Evolutionary conservation across 2,113 vertebrate genomes (phyloP), one percentile per base, ranked within the genome.

Genomic region (Collichthys lucidus): DNA sequence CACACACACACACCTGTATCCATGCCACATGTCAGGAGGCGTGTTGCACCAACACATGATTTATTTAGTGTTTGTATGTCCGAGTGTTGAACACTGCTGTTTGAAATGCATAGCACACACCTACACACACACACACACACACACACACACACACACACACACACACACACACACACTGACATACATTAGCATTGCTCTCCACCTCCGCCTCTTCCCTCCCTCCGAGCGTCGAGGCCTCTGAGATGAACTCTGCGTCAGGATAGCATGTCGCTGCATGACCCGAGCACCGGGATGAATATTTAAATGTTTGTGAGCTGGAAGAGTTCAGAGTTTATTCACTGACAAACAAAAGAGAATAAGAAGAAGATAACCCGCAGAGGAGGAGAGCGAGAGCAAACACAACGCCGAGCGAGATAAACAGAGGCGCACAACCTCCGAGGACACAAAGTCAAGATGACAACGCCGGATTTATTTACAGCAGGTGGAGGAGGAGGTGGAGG

Each of bases 311-410:
- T 1, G 22, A 55, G 77, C 73, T 82, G 71, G 71, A 65, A 66
- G 35, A 35, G 82, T 80, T 85, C 73, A 82, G 66, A 55, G 53
- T 81, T 68, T 70, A 77, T 82, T 71, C 80, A 57, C 53, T 75
- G 12, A 11, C 14, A 19, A 61, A 75, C 67, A 73, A 56, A 63
- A 74, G 7, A 7, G 1, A 35, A 35, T 35, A 77, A 59, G 56
- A 76, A 63, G 26, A 49, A 40, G 61, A 64, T 19, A 35, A 79
- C 79, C 40, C 68, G 7, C 19, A 1, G 2, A 9, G 42, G 35
- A 52, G 11, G 11, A 29, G n/a, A 17, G 46, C 40, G 63, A 44
- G 26, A 15, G 55, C 19, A 76, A 79, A 88, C 35, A 68, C 52
- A 77, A 68, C 50, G 17, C 57, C 29, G 17, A 31, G 42, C 6